Base-by-base conservation (phyloP, 1,140 invertebrate species). In the Temnothorax nylanderi region DNA sequence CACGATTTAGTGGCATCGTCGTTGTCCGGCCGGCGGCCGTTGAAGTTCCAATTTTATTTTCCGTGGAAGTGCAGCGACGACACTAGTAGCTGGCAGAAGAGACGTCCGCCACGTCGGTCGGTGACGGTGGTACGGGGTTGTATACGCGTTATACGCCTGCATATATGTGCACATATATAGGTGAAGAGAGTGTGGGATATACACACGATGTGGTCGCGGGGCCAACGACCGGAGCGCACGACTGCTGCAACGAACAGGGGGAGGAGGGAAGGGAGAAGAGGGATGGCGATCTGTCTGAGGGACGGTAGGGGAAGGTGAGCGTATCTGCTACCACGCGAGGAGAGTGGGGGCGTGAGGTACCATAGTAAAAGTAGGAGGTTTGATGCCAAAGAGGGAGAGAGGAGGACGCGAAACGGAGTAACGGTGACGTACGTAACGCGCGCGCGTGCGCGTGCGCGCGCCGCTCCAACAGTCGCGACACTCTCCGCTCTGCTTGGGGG, bases 351-450 rank as follows among this genome's bases (percentile, higher is more conserved):
- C 34, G 56, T 34, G 32, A 44, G 76, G 76, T 37, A 77, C 64
- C 26, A 54, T 60, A 84, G 80, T 84, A 84, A 84, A 84, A 84
- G 80, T 84, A 62, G 72, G 60, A 84, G 80, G 69, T 13, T 69
- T 69, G 65, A 49, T 32, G 80, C 44, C 47, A 34, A 78, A 77
- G 87, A 72, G 86, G 90, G 87, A 88, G 80, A 91, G 87, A 88
- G 85, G 89, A 88, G 86, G 87, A 92, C 91, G 90, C 92, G 92
- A 94, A 94, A 95, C 92, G 87, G 92, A 93, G 93, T 95, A 95
- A 95, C 94, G 95, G 94, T 94, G 95, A 95, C 94, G 94, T 95
- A 94, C 93, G 92, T 94, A 95, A 90, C 80, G 84, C 87, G 80
- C 90, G 94, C 94, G 93, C 91, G 91, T 91, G 93, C 94, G 93